Percentiles rank a stretch among this genome's conserved stretches.
These are phyloP conservation scores for Platycheirus albimanus DNA, from an alignment of 2,888 invertebrate species.

Conservation along the genomic window DNA sequence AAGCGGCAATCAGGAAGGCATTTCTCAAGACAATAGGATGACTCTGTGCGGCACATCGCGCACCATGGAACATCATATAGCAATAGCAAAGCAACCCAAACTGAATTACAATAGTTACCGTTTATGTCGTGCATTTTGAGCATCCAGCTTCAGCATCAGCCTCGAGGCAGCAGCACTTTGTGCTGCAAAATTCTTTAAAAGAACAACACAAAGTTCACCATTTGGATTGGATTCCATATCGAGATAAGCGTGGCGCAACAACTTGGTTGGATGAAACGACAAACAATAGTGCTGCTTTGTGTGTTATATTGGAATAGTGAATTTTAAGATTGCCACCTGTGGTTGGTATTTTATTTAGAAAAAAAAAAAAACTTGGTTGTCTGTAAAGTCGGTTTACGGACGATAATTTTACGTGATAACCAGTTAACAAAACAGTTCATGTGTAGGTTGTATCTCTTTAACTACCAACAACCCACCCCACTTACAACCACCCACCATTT, in stretches of 20 bases:
- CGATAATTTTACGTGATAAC: no score
- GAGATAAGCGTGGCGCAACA: conserved; percentile 56
- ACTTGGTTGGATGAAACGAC: conserved; percentile 18
- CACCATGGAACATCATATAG: conserved; percentile 11
- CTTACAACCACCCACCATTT: no score
- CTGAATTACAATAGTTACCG: conserved; percentile 73
- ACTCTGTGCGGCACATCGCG: conserved; percentile 41
- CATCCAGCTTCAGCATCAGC: conserved; percentile 11
- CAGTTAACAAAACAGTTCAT: no score
- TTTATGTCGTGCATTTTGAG: conserved; percentile 72
- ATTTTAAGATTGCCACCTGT: not conserved
- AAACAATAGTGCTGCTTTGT: conserved; percentile 46
- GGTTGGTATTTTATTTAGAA: not conserved
- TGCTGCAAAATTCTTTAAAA: conserved; percentile 32
- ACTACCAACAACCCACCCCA: no score
- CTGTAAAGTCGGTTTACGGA: no score
- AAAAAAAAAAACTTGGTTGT: no score
- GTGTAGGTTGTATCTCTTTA: no score
- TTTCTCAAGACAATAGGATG: conserved; percentile 67
- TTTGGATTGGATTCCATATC: conserved; percentile 71
- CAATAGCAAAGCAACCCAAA: conserved; percentile 35
- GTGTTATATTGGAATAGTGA: conserved; percentile 59
- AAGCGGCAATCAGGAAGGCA: conserved; percentile 67
- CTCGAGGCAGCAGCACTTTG: conserved; percentile 42
- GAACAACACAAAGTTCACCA: conserved; percentile 63